Evolutionary conservation across 2,113 vertebrate genomes (phyloP), one percentile per base, ranked within the genome.

Genomic region (Myotis brandtii): DNA sequence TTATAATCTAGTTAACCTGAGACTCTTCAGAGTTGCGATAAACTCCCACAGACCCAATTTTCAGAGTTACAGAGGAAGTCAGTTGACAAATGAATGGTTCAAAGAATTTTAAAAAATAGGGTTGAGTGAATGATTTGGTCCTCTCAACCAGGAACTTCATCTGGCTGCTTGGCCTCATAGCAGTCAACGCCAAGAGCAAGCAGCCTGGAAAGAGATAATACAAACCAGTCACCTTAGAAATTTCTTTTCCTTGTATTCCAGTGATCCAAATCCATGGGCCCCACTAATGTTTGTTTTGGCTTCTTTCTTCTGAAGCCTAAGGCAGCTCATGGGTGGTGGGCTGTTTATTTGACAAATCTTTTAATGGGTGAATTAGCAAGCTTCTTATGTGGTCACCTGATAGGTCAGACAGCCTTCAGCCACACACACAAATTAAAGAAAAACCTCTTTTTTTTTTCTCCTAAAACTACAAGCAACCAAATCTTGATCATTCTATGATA

Each of bases 211-310:
- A 86, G 89, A 93, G 90, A 93, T 27, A 91, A 82, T 89, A 82
- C 17, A 73, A 67, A 16, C 64, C 79, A 76, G 77, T 48, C 81
- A 86, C 46, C 23, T 46, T 48, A 91, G 79, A 85, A 10, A 27
- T 34, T 23, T 93, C 43, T 85, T 95, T 93, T 72, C 88, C 91
- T 95, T 97, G 97, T 67, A 94, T 95, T 91, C 91, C 96, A 95
- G 92, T 95, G 97, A 97, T 86, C 94, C 97, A 94, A 59, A 98
- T 84, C 96, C 56, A 9, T 12, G 43, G 86, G 95, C 69, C 95
- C 69, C 43, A 12, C 48, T 69, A 4, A 43, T 96, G 95, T 98
- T 97, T 98, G 91, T 97, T 97, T 98, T 96, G 94, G 95, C 86
- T 96, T 91, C 94, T 97, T 76, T 75, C 52, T 59, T 92, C 73